Base-by-base conservation (phyloP, 1,140 invertebrate genomes). In the Leptinotarsa texana region DNA sequence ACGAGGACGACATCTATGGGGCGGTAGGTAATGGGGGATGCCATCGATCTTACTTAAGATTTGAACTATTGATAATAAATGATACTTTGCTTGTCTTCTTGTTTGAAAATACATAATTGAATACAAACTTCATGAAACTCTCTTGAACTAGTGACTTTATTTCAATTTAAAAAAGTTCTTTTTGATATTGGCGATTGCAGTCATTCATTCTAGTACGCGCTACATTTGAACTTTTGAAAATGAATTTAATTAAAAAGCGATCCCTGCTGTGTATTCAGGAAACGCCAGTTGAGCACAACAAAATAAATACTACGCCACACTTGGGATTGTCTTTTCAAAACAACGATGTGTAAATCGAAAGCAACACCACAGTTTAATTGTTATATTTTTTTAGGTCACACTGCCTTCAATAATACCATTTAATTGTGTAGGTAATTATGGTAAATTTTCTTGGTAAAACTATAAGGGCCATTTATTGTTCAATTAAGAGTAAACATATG, bases 401-500 rank as follows among this genome's bases (percentile, higher is more conserved):
- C 51, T 57, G 13, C 51, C 13, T 5, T 2, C 51, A 57, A 57
- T 57, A 57, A 57, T 57, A 57, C 51, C 51, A 57, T 57, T 57
- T 57, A 57, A 57, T 57, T 57, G 51, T 57, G 15, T 57, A 57
- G 51, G 51, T 57, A 57, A 57, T 57, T 57, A 57, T 57, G 51
- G 51, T 57, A 57, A 57, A 57, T 57, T 57, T 57, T 57, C 51
- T 57, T 15, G 51, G 51, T 57, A 57, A 18, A 57, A 57, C 51
- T 57, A 57, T 57, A 57, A 57, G 51, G 51, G 51, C 17, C 51
- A 57, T 57, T 57, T 57, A 57, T 57, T 57, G 51, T 57, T 57
- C 51, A 57, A 57, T 57, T 57, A n/a, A 57, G 51, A 57, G 51
- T 11, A 57, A 57, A 57, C 51, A 57, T 57, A 57, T 57, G 13